Base-by-base conservation (phyloP, 1,140 invertebrate genomes). In the Trissolcus basalis region DNA sequence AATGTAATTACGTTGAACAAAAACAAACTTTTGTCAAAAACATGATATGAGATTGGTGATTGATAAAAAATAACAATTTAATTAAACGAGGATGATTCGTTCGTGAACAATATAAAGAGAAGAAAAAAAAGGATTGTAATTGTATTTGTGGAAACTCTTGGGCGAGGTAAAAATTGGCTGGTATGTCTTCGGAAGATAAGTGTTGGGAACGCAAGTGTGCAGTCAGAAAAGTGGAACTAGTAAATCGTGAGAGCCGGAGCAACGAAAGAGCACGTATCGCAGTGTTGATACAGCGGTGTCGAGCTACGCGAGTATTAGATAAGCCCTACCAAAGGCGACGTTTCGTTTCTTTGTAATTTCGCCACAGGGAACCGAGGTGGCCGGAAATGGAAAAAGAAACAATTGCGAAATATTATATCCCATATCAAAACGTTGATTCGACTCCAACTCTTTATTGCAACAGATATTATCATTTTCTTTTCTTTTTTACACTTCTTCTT, bases 231-330 rank as follows among this genome's bases (percentile, higher is more conserved):
- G 79, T 83, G 80, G 77, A 81, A 85, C 80, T 83, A 27, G 19
- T 27, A 80, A 82, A 86, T 82, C 86, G 85, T 84, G 70, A 72
- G 71, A 75, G 58, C 53, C 74, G 71, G 33, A 27, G 74, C 49
- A 15, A 77, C 47, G 70, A 74, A 68, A 71, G 67, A 74, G 77
- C 71, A 74, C 71, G 77, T 75, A 79, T 65, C 67, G 47, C 47
- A 9, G 39, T 75, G 69, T 71, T 63, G 68, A 79, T 71, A 71
- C 77, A 64, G 68, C 79, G 71, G 83, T 85, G 82, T 84, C 83
- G 81, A 81, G 81, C 84, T 81, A 84, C 82, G 82, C 81, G 69
- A 68, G 77, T 80, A 78, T 81, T 81, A 83, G 84, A 86, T 86
- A 85, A 86, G 82, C 81, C 80, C 71, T 80, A 77, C 79, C 79